Evolutionary conservation across 2,113 vertebrate species (phyloP), one percentile per base, ranked within the genome.

Genomic region (Canis aureus): DNA sequence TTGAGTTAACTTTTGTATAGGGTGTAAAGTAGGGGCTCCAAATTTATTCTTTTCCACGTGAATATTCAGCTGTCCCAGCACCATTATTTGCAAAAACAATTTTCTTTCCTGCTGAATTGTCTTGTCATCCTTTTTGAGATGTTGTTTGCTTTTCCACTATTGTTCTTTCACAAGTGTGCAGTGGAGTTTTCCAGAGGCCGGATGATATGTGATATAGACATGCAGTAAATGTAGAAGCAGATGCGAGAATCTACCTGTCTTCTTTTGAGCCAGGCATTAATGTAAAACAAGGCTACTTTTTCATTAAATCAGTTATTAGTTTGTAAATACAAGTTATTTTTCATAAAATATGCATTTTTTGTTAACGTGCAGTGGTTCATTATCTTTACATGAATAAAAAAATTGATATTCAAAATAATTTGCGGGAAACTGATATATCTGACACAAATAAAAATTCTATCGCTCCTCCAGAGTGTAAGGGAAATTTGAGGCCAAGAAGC

Each of bases 281-380:
- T 71, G 43, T 64, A 73, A 57, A 95, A 88, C 49, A n/a, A 12
- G 64, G 67, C 23, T 83, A 49, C 32, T 85, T 80, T 81, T 92
- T 76, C 32, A 85, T 25, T 69, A 60, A 91, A 59, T 82, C 80
- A n/a, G 11, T 49, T 81, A 20, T 86, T 96, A 80, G 59, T 95
- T 96, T 94, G 27, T 62, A 49, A 83, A 80, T 59, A 19, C 29
- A 60, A 51, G 60, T 79, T 74, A 20, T 89, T 76, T 94, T 80
- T 81, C 16, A 19, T 62, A 74, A 60, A 91, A 49, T 89, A 29
- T n/a, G n/a, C 67, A 38, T 55, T 32, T 87, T 87, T 83, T 64
- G 9, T 53, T 94, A 64, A 73, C 5, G 15, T n/a, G 8, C 23
- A 49, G 43, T 91, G 80, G 16, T 79, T 84, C 88, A 55, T 89